These are phyloP conservation scores for Lycopodina hypogea DNA, from an alignment of 37 sponge, comb jelly and placozoan genomes.

Conservation along the genomic window DNA sequence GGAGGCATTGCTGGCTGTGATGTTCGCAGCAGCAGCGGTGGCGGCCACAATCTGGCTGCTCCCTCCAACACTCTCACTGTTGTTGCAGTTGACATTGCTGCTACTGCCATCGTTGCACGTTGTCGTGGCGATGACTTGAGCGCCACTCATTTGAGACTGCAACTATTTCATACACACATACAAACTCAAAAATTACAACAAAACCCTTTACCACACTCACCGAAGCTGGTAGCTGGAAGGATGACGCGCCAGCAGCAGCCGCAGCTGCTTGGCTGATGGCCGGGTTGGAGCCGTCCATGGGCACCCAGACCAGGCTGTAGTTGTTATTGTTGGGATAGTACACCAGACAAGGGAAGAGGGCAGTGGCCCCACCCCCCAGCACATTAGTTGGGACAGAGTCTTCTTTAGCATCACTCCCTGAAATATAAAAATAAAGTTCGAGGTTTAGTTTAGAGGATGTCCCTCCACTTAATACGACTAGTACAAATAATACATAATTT, in stretches of 20 bases:
- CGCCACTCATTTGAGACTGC: no score
- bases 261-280: constrained; percentile 21
- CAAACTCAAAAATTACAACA: no score
- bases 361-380: constrained; percentile 13
- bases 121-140: neutral
- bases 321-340: constrained; percentile 63
- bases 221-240: neutral
- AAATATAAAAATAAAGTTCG: no score
- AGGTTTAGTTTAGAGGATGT: no score
- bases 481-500: no score
- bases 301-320: constrained; percentile 61
- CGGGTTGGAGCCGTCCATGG: constrained; percentile 52
- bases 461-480: neutral
- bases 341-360: constrained; percentile 62
- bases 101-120: neutral
- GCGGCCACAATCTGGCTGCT: neutral
- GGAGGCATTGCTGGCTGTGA: neutral
- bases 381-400: neutral
- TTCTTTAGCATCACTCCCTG: neutral
- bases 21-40: neutral
- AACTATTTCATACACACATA: no score
- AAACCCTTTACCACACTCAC: neutral
- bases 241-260: neutral
- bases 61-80: neutral
- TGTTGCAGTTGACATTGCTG: neutral